These are phyloP conservation scores for Pongo abelii DNA, from an alignment of 2,113 vertebrate species.

Conservation along the genomic window DNA sequence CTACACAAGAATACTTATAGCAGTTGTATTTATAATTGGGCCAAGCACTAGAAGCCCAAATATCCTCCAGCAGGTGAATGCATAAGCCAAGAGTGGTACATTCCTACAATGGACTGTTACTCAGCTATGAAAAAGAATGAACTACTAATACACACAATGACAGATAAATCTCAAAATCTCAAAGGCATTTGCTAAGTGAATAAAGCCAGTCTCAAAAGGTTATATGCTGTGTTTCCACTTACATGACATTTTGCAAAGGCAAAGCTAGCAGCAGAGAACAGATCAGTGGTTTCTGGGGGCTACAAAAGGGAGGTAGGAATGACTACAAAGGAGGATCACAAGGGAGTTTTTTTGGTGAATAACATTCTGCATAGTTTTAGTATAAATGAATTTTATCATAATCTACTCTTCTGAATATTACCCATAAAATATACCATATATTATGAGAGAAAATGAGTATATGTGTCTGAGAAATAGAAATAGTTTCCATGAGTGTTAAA, in stretches of 20 bases:
- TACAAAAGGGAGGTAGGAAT: not conserved
- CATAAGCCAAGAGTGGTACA: not conserved
- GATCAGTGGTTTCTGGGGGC: not conserved
- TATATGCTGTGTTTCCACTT: not conserved
- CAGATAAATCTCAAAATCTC: not conserved
- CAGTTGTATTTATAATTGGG: not conserved
- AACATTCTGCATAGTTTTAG: not conserved
- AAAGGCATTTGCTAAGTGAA: not conserved
- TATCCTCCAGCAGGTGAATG: not conserved
- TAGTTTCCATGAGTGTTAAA: conserved; percentile 27
- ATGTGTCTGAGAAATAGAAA: not conserved
- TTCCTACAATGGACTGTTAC: not conserved
- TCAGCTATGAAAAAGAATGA: not conserved
- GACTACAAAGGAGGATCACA: not conserved
- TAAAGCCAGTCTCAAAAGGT: not conserved
- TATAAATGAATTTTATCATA: conserved; percentile 17
- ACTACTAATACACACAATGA: not conserved
- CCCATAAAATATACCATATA: not conserved
- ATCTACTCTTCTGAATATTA: not conserved
- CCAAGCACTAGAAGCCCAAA: not conserved
- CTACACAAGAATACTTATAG: not conserved
- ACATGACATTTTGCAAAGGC: not conserved
- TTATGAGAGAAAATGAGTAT: not conserved
- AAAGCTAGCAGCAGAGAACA: not conserved
- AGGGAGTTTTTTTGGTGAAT: not conserved